A percentile compares a stretch with the other conserved stretches of the same genome.
Evolutionary conservation across 2,113 vertebrate species (phyloP).

Genomic region (Oryzias curvinotus): DNA sequence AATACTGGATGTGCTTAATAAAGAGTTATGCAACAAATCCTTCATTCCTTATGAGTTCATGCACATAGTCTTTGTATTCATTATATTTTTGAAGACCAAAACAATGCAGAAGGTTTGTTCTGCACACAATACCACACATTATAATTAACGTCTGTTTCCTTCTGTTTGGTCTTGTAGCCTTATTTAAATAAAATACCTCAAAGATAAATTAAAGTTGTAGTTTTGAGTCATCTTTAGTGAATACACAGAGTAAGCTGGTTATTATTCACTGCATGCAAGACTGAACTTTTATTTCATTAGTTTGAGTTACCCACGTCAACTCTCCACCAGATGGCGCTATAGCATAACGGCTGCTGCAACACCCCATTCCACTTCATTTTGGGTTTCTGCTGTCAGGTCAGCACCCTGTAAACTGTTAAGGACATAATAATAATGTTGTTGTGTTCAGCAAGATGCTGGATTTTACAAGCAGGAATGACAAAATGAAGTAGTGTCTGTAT

Average conservation of each 20-base stretch:
- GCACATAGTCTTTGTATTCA: not conserved
- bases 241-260: too few species aligned
- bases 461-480: not conserved
- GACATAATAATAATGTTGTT: rapidly evolving
- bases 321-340: slow-evolving; percentile 66
- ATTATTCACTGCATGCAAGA: too few species aligned
- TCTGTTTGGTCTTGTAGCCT: not conserved
- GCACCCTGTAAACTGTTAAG: not conserved
- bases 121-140: not conserved
- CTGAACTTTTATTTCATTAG: too few species aligned
- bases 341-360: slow-evolving; percentile 10
- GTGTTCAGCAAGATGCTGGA: not conserved
- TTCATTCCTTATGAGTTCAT: not conserved
- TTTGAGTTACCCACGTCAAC: not conserved
- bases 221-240: too few species aligned
- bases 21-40: slow-evolving; percentile 1
- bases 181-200: too few species aligned
- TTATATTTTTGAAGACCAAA: not conserved
- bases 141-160: not conserved
- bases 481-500: not conserved
- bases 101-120: not conserved
- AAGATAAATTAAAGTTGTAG: too few species aligned
- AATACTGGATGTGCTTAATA: not conserved
- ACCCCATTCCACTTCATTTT: not conserved
- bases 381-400: not conserved